A percentile compares a stretch with the other conserved stretches of the same genome.
phyloP scores from a whole-genome alignment of 2,888 invertebrate genomes.

The Platynereis dumerilii region DNA sequence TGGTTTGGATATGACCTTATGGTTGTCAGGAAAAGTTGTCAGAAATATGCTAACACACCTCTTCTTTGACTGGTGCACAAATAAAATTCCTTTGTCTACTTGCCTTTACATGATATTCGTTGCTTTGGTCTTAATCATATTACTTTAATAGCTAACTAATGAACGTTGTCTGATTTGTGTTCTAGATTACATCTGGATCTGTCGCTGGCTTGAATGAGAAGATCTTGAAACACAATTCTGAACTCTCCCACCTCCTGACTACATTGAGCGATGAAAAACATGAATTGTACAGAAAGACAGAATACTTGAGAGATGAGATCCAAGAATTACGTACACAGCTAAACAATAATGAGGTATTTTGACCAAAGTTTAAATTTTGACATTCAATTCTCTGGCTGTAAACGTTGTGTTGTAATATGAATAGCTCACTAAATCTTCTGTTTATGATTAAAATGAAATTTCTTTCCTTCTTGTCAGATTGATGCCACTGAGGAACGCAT shows the following conservation, averaged over 20 bases:
- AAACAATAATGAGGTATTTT: slow-evolving; percentile 35
- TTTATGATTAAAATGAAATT: no score
- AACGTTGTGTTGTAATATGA: no score
- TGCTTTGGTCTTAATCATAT: no score
- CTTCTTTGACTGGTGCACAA: no score
- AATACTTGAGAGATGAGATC: slow-evolving; percentile 48
- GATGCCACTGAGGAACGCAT: slow-evolving; percentile 22
- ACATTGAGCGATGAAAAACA: slow-evolving; percentile 52
- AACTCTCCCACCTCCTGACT: slow-evolving; percentile 50
- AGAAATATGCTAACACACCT: no score
- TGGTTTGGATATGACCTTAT: no score
- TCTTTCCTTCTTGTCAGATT: slow-evolving; percentile 13
- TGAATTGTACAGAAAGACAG: slow-evolving; percentile 45
- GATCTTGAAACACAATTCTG: slow-evolving; percentile 53
- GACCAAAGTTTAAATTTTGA: no score
- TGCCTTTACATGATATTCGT: no score
- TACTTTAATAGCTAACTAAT: not conserved
- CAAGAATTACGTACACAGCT: slow-evolving; percentile 35
- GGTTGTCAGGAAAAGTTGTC: no score
- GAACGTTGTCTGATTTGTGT: not conserved
- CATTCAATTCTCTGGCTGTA: no score
- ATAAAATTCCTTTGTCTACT: no score
- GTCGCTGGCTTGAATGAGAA: slow-evolving; percentile 44
- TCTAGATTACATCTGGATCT: not conserved
- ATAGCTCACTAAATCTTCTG: no score